phyloP scores from a whole-genome alignment of 2,113 vertebrate genomes.

The Platysternon megacephalum region DNA sequence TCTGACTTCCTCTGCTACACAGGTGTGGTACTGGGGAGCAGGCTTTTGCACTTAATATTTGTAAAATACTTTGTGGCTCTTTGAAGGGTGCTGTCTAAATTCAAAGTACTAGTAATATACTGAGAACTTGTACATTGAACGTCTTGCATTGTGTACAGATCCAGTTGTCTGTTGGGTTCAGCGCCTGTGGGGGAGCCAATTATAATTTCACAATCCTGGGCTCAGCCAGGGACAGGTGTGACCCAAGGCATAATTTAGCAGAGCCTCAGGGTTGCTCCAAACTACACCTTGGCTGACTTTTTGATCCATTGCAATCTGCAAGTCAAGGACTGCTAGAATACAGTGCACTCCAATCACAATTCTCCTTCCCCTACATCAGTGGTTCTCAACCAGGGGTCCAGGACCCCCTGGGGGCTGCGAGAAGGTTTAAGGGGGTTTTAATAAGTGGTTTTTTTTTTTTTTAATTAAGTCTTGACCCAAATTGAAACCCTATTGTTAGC shows the following conservation, averaged over 20 bases:
- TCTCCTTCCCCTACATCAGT: background rate
- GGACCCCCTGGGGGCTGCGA: too few species aligned
- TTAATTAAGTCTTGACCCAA: background rate
- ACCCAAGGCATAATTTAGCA: background rate
- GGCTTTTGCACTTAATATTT: conserved; percentile 8
- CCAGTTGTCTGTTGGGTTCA: background rate
- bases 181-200: background rate
- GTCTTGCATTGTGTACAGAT: background rate
- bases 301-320: background rate
- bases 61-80: background rate
- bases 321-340: background rate
- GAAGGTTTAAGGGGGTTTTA: background rate
- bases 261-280: background rate
- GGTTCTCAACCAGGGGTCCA: too few species aligned
- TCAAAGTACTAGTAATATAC: background rate
- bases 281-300: background rate
- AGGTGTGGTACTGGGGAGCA: background rate
- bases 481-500: too few species aligned
- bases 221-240: background rate
- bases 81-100: conserved; percentile 9
- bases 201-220: background rate
- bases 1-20: background rate
- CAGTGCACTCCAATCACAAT: background rate
- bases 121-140: background rate
- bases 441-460: background rate